Percentiles rank a stretch among this genome's conserved stretches.
Conservation (phyloP, 2,888 invertebrate genomes). For the Caprella mutica region DNA sequence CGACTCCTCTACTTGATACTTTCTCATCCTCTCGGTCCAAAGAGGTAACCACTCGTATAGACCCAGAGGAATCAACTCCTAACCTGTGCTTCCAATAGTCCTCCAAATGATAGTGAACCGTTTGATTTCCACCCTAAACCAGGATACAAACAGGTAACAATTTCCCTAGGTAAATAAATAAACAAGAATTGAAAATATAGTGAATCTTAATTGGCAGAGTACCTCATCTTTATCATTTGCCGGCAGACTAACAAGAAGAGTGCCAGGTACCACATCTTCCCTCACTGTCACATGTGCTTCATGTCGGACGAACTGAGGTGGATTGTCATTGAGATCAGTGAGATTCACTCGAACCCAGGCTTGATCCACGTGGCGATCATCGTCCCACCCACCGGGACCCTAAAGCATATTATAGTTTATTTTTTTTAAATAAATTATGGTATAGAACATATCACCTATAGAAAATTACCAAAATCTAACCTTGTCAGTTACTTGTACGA, state of each 20-base stretch:
- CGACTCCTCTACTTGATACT: neutral
- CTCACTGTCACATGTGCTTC: slow-evolving; percentile 8
- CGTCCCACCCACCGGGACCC: slow-evolving; percentile 16
- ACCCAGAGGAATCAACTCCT: neutral
- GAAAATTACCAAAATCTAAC: slow-evolving; percentile 2
- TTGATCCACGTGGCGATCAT: slow-evolving; percentile 5
- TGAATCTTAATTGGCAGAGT: neutral
- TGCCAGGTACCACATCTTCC: slow-evolving; percentile 5
- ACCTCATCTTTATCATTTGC: slow-evolving; percentile 13
- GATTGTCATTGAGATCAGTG: slow-evolving; percentile 13
- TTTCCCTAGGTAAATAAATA: neutral
- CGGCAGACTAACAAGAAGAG: neutral
- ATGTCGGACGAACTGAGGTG: slow-evolving; percentile 7
- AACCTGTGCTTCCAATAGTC: slow-evolving; percentile 1
- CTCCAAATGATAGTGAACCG: slow-evolving; percentile 9
- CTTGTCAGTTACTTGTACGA: slow-evolving; percentile 27
- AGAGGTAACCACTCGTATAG: neutral
- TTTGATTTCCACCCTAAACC: slow-evolving; percentile 5
- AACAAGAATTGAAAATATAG: neutral
- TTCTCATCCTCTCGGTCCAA: slow-evolving; percentile 7
- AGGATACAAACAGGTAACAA: too few species aligned
- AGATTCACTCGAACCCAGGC: slow-evolving; percentile 8
- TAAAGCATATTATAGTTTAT: neutral
- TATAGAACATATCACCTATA: neutral
- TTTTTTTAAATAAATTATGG: neutral